Base-by-base conservation (phyloP, 2,888 invertebrate genomes). In the Agrotis clavis region DNA sequence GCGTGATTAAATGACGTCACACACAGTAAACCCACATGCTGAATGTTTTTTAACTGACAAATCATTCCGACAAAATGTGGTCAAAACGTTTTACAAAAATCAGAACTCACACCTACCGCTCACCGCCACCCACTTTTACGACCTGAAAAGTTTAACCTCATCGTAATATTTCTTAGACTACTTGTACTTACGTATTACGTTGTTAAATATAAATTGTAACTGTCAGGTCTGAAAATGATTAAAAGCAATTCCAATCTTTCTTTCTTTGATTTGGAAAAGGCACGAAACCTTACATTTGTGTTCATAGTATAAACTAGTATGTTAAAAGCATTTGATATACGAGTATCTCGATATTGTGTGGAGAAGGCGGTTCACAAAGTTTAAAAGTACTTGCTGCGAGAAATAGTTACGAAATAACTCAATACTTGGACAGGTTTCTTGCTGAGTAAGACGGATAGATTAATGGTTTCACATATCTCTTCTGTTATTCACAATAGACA, bases 1-100 rank as follows among this genome's bases (percentile, higher is more conserved):
- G 76, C 72, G 87, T 90, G 92, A 93, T 91, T 92, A 90, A 92
- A 92, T 88, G 92, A 89, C 87, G 90, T 90, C 91, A 90, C 84
- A 82, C 80, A 79, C 91, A 90, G 86, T 87, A 86, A 76, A 85
- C 82, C 71, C 87, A 74, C 82, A 79, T 79, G 64, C 65, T 72
- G 67, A 77, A 75, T 74, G 79, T 86, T 87, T 88, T 85, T 81
- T 84, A 67, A 69, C 71, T 70, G 61, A 71, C 77, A 72, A 77
- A 71, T 61, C 30, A 70, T 81, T 76, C 57, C 64, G 30, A 68
- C 75, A 72, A 76, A 82, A 62, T 19, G 64, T 69, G 64, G 48
- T 67, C 73, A 71, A 77, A 79, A 62, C 25, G 60, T 65, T 77
- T 35, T 62, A 64, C 64, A 60, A 74, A 75, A 76, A 57, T 61